Evolutionary conservation across 2,888 invertebrate species (phyloP), one percentile per base, ranked within the genome.

Genomic region (Cheilosia variabilis): DNA sequence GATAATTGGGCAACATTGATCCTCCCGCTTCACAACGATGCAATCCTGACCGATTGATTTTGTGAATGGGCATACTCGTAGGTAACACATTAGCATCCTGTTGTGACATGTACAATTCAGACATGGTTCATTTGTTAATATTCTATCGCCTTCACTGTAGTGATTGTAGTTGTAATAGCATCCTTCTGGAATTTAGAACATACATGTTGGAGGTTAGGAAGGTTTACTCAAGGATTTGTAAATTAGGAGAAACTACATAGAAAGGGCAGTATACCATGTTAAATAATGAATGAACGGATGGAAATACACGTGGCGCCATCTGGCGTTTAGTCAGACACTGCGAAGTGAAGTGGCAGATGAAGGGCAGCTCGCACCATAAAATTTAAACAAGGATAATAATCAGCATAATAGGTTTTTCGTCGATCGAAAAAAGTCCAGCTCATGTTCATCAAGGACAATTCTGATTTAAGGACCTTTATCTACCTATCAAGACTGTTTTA

Each of bases 31-130:
- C 92, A 97, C 97, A 45, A 97, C 95, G 66, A 95, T 96, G 92
- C 98, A 98, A 91, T 98, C 96, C 91, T 97, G 97, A 87, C 98
- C 98, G 89, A 98, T 97, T 24, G 97, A 96, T 92, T 98, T 98
- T 53, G 97, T 97, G 93, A 97, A 98, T 50, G 98, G 98, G 91
- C 98, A 98, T 31, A 98, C 97, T 90, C 97, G 94, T 89, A 98
- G 94, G 93, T 97, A 98, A 92, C 98, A 98, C 98, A 98, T 98
- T 87, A 98, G 94, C 97, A 98, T 98, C 91, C 96, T 95, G 91
- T 97, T 97, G 94, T 97, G 97, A 93, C 98, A 98, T 88, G 98
- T 98, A 93, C 98, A 98, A 93, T 98, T 98, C 88, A 98, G 94
- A 92, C 98, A 98, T 89, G 98, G 98, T 92, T 98, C 98, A 93